Base-by-base conservation (phyloP, 2,888 invertebrate species). In the Drosophila crucigera region DNA sequence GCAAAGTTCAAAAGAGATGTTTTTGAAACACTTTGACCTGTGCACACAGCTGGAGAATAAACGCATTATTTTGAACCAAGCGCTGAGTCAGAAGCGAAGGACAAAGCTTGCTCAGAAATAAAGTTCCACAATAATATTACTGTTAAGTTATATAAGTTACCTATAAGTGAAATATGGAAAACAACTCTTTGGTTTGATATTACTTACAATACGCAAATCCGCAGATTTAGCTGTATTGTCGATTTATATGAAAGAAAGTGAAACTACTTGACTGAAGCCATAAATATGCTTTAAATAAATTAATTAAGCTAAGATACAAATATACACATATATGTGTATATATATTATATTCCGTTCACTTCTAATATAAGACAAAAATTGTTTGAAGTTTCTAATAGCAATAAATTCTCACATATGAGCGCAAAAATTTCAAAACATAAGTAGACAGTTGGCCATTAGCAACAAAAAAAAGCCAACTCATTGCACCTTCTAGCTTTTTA, bases 1-100 rank as follows among this genome's bases (percentile, higher is more conserved):
- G 7, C 41, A 41, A 7, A 56, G 6, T 28, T n/a, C 61, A 3
- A 78, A 90, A 53, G 69, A 90, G 41, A 7, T 14, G 9, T 90
- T 83, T 47, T 52, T 85, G 56, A 58, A 76, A 14, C 41, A 69
- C 11, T 33, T 90, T 30, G 84, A 78, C 19, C 90, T 85, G 4
- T 83, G 84, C 76, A 76, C 90, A 0, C 72, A 69, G 22, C 28
- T 49, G 16, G 73, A 88, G 56, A 56, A 74, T 56, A 69, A 80
- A 30, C 73, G 63, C 3, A 35, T 80, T 1, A 22, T 68, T 14
- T 14, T 61, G 22, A 37, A 69, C 3, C 73, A 68, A 16, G 41
- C 49, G 0, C 50, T 65, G 10, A 50, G 16, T 30, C 72, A 62
- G 5, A 66, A 68, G 37, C 64, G 47, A 14, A 54, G 11, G 11